Percentiles rank a stretch among this genome's conserved stretches.
These are phyloP conservation scores for Rhynchophorus ferrugineus DNA, from an alignment of 1,140 invertebrate genomes.

Conservation along the genomic window DNA sequence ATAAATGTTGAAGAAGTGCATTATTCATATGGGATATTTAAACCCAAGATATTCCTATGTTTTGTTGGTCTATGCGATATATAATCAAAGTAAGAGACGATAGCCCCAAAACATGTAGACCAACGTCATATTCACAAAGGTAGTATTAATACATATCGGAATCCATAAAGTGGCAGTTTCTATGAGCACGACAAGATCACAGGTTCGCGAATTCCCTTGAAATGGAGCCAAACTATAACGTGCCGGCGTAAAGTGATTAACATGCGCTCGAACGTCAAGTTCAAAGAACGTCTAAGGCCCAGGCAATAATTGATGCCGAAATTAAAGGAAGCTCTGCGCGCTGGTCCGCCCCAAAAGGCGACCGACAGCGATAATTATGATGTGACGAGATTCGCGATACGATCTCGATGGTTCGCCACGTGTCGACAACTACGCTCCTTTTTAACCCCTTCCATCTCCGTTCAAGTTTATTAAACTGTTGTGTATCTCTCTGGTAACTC, in stretches of 20 bases:
- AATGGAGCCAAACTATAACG: slow-evolving; percentile 16
- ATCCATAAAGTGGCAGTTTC: background rate
- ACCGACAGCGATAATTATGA: background rate
- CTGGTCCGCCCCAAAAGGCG: background rate
- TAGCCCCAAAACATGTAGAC: too few species aligned
- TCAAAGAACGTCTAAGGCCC: slow-evolving; percentile 20
- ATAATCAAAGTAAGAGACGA: too few species aligned
- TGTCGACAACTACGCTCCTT: too few species aligned
- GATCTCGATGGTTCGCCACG: too few species aligned
- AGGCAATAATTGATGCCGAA: slow-evolving; percentile 23
- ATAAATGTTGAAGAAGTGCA: too few species aligned
- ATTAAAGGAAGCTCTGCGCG: slow-evolving; percentile 16
- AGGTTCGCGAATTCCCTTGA: slow-evolving; percentile 11
- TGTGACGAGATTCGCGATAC: background rate
- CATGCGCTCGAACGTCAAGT: slow-evolving; percentile 9
- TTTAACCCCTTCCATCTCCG: too few species aligned
- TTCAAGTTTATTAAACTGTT: too few species aligned
- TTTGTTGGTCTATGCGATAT: too few species aligned
- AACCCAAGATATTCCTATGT: too few species aligned
- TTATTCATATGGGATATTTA: too few species aligned
- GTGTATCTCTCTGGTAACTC: too few species aligned
- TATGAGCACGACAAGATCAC: slow-evolving; percentile 1
- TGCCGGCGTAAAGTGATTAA: slow-evolving; percentile 16
- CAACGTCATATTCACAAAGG: too few species aligned
- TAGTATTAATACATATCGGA: background rate